Conservation (phyloP, 1,140 invertebrate species). For the Sitophilus oryzae region DNA sequence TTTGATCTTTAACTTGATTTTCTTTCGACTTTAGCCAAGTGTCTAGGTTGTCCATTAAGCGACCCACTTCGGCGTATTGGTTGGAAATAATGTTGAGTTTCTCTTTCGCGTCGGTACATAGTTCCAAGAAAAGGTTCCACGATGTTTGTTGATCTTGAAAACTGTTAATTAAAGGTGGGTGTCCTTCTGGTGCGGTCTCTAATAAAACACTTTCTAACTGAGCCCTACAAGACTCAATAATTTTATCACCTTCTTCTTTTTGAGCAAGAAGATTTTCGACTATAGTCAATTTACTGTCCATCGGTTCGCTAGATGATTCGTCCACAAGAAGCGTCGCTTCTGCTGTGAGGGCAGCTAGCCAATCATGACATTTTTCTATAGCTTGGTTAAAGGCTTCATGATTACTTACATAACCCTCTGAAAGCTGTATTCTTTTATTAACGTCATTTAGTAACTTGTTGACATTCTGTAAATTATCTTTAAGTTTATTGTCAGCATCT, state of each 20-base stretch:
- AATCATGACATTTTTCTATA: slow-evolving; percentile 68
- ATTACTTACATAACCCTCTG: slow-evolving; percentile 68
- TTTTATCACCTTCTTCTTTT: slow-evolving; percentile 65
- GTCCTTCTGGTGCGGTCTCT: slow-evolving; percentile 74
- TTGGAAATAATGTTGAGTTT: slow-evolving; percentile 66
- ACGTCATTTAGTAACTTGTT: slow-evolving; percentile 61
- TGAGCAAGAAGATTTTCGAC: slow-evolving; percentile 71
- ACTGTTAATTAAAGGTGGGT: slow-evolving; percentile 65
- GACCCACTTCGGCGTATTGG: slow-evolving; percentile 75
- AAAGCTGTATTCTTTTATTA: slow-evolving; percentile 57
- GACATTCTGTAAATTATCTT: slow-evolving; percentile 63
- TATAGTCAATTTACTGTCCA: slow-evolving; percentile 65
- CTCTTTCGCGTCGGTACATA: slow-evolving; percentile 60
- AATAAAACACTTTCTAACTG: slow-evolving; percentile 66
- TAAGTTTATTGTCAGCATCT: slow-evolving; percentile 64
- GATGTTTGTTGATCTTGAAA: slow-evolving; percentile 68
- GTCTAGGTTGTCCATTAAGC: slow-evolving; percentile 67
- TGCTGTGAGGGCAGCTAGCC: slow-evolving; percentile 62
- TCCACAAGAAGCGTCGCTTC: slow-evolving; percentile 62
- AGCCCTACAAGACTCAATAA: slow-evolving; percentile 63
- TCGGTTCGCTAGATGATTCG: slow-evolving; percentile 62
- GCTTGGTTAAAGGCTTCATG: slow-evolving; percentile 78
- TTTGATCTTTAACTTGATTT: slow-evolving; percentile 79
- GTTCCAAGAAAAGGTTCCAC: slow-evolving; percentile 71
- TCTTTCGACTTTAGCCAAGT: slow-evolving; percentile 83